Percentiles rank a stretch among this genome's conserved stretches.
Evolutionary conservation across 2,113 vertebrate species (phyloP).

Genomic region (Procavia capensis): DNA sequence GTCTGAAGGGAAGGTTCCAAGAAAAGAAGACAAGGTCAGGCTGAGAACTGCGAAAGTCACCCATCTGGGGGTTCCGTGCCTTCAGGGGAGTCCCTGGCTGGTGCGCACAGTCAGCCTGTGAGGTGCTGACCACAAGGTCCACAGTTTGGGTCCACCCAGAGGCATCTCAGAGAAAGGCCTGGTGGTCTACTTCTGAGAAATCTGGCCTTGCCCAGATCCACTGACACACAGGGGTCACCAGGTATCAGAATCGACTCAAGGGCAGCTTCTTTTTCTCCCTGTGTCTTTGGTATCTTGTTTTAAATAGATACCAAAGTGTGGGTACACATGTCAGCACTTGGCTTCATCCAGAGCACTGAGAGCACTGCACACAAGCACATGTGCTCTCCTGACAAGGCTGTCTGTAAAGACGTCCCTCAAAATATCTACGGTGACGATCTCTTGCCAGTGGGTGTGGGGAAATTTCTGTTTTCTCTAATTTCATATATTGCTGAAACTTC

Average conservation of each 20-base stretch:
- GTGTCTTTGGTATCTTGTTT: neutral
- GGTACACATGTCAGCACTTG: neutral
- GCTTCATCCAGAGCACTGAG: neutral
- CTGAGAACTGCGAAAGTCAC: neutral
- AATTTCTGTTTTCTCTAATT: constrained; percentile 3
- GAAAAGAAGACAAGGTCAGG: neutral
- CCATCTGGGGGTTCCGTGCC: neutral
- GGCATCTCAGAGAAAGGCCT: neutral
- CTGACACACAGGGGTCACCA: neutral
- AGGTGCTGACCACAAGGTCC: neutral
- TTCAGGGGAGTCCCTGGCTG: neutral
- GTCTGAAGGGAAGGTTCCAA: neutral
- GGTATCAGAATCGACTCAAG: neutral
- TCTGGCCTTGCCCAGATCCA: neutral
- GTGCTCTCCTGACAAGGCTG: neutral
- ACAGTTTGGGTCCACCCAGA: neutral
- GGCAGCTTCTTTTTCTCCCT: neutral
- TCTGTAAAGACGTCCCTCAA: constrained; percentile 19
- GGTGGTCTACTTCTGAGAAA: neutral
- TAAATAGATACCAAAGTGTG: too few relatives aligned
- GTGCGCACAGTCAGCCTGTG: neutral
- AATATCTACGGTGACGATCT: neutral
- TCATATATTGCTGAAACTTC: constrained; percentile 1
- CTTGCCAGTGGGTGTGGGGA: neutral
- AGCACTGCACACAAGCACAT: neutral